Conservation (phyloP, 2,113 vertebrate species). For the Microcebus jonahi region DNA sequence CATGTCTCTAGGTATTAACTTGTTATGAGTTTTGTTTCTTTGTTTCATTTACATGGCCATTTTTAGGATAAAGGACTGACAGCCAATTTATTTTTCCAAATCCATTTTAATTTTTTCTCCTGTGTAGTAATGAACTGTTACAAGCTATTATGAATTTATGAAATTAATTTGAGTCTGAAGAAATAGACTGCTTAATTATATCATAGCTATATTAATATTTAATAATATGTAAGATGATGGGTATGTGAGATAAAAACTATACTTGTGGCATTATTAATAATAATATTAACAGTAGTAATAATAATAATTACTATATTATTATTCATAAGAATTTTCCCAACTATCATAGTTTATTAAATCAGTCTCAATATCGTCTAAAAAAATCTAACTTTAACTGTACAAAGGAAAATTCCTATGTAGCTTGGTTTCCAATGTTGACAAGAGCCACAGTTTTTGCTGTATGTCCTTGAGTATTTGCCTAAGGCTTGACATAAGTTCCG, state of each 20-base stretch:
- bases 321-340: background rate
- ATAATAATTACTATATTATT: too few species aligned
- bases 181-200: constrained; percentile 29
- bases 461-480: constrained; percentile 17
- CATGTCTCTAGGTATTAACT: constrained; percentile 13
- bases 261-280: background rate
- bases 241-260: background rate
- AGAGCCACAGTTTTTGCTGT: constrained; percentile 16
- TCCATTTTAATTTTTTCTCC: constrained; percentile 37
- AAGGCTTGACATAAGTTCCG: constrained; percentile 6
- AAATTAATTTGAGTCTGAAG: constrained; percentile 14
- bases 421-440: constrained; percentile 13
- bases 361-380: constrained; percentile 30
- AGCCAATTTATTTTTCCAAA: constrained; percentile 35
- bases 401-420: background rate
- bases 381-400: background rate
- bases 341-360: background rate
- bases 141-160: background rate
- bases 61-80: constrained; percentile 41
- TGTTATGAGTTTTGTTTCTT: constrained; percentile 15
- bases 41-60: background rate
- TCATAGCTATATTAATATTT: background rate
- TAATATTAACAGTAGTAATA: background rate
- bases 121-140: background rate
- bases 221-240: constrained; percentile 12